A percentile compares a stretch with the other conserved stretches of the same genome.
These are phyloP conservation scores for Drosophila ironensis DNA, from an alignment of 1,140 invertebrate genomes.

Conservation along the genomic window DNA sequence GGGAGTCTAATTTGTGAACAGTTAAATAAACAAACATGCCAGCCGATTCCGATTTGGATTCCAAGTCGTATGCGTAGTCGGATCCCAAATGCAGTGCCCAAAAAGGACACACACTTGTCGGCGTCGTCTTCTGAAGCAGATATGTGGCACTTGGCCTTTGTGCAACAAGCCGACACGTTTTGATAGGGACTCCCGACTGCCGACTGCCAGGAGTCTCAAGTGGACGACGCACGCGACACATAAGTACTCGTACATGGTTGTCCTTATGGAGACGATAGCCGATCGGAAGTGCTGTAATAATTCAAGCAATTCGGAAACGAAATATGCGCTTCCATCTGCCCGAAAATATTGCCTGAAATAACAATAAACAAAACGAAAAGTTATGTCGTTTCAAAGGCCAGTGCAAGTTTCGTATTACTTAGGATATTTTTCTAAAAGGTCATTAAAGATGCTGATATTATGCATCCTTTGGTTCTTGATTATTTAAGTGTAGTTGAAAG, in stretches of 20 bases:
- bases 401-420: too few relatives aligned
- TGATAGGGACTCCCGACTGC: conserved; percentile 43
- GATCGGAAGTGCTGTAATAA: conserved; percentile 44
- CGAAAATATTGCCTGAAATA: not conserved
- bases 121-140: conserved; percentile 42
- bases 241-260: not conserved
- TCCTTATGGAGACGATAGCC: not conserved
- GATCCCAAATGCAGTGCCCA: not conserved
- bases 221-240: conserved; percentile 54
- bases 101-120: conserved; percentile 56
- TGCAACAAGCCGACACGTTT: conserved; percentile 50
- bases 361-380: not conserved
- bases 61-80: not conserved
- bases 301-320: conserved; percentile 25
- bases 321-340: not conserved
- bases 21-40: conserved; percentile 77
- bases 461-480: too few relatives aligned
- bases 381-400: too few relatives aligned
- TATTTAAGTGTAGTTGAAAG: too few relatives aligned
- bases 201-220: not conserved
- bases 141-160: conserved; percentile 23
- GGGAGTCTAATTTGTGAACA: conserved; percentile 76
- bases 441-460: too few relatives aligned
- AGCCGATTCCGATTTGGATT: conserved; percentile 10
- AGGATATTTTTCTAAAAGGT: too few relatives aligned